Percentiles rank a stretch among this genome's conserved stretches.
These are phyloP conservation scores for Alca torda DNA, from an alignment of 2,797 vertebrate species.

Conservation along the genomic window DNA sequence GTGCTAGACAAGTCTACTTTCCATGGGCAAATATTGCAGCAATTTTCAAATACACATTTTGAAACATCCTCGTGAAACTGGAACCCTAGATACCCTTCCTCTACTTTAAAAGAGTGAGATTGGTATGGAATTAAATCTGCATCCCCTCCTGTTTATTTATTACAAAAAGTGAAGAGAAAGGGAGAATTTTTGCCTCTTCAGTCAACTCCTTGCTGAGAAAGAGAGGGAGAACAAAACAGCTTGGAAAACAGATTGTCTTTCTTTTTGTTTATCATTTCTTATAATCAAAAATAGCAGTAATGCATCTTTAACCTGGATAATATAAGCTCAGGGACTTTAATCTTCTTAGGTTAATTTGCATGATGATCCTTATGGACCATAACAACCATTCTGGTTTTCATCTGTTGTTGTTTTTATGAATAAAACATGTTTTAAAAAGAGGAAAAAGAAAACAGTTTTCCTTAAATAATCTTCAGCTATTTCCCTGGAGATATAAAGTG, in stretches of 20 bases:
- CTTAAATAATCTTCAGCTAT: background rate
- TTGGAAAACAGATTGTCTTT: constrained; percentile 48
- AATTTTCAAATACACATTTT: background rate
- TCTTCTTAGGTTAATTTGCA: constrained; percentile 55
- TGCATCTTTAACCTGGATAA: constrained; percentile 20
- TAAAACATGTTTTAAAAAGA: background rate
- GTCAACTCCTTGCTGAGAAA: background rate
- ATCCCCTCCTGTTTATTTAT: background rate
- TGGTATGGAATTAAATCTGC: background rate
- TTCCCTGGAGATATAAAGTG: background rate
- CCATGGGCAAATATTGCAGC: background rate
- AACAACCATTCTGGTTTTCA: background rate
- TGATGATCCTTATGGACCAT: background rate
- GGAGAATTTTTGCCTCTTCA: background rate
- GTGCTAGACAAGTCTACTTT: background rate
- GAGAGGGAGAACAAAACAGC: background rate
- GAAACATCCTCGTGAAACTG: background rate
- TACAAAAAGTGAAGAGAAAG: background rate
- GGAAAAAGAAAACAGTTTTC: background rate
- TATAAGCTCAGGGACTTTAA: constrained; percentile 13
- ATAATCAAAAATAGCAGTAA: constrained; percentile 24
- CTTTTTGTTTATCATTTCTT: constrained; percentile 33
- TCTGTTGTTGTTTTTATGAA: background rate
- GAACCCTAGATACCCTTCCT: background rate
- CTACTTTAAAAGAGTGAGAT: background rate